A percentile compares a stretch with the other conserved stretches of the same genome.
Conservation (phyloP, 2,113 vertebrate species). For the Microcebus jonahi region DNA sequence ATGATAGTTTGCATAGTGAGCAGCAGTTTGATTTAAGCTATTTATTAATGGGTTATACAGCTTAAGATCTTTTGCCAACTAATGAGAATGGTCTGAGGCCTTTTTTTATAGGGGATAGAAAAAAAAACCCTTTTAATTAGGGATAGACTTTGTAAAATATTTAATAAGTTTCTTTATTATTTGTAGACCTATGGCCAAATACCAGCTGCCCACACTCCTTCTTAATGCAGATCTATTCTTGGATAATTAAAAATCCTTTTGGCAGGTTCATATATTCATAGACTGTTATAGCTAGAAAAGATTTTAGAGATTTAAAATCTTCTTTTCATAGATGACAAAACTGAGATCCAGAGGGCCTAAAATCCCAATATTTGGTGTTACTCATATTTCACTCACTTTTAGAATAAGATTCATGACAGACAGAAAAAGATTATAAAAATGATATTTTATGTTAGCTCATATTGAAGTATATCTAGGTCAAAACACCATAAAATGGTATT, state of each 20-base stretch:
- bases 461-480: neutral
- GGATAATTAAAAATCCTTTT: constrained; percentile 59
- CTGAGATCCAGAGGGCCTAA: neutral
- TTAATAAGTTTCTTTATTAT: constrained; percentile 60
- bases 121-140: constrained; percentile 58
- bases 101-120: neutral
- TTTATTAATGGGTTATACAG: constrained; percentile 17
- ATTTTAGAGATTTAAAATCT: constrained; percentile 32
- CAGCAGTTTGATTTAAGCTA: neutral
- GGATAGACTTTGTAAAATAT: constrained; percentile 36
- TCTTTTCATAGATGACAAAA: neutral
- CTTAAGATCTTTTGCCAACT: constrained; percentile 43
- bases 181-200: constrained; percentile 58
- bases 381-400: neutral
- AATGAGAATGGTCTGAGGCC: constrained; percentile 46
- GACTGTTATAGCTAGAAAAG: neutral
- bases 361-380: neutral
- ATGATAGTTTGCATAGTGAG: neutral
- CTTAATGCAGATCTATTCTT: constrained; percentile 46
- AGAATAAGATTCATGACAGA: neutral
- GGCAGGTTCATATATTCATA: neutral
- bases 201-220: constrained; percentile 33
- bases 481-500: neutral
- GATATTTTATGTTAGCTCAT: neutral
- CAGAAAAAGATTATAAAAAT: neutral